Percentiles rank a stretch among this genome's conserved stretches.
Evolutionary conservation across 2,113 vertebrate species (phyloP).

Genomic region (Chaetops frenatus): DNA sequence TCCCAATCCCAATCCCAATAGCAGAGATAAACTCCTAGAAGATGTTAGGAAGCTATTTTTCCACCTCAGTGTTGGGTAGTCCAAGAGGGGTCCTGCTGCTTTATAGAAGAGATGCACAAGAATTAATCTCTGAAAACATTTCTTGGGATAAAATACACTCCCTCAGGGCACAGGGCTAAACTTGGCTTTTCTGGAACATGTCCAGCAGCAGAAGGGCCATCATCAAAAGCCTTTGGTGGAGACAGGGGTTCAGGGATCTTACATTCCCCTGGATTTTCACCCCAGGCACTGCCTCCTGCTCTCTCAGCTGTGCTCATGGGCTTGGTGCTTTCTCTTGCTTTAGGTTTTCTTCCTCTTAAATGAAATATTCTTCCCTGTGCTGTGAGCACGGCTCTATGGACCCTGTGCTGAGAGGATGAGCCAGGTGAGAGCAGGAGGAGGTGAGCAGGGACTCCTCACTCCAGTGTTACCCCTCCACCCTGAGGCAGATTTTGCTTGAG

Average conservation of each 20-base stretch:
- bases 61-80: neutral
- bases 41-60: neutral
- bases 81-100: neutral
- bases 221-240: neutral
- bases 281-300: neutral
- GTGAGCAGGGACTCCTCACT: neutral
- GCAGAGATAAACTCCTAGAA: neutral
- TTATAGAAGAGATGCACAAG: neutral
- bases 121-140: neutral
- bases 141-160: neutral
- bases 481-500: neutral
- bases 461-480: neutral
- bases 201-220: neutral
- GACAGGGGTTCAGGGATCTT: neutral
- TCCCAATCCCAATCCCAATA: neutral
- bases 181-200: neutral
- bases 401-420: neutral
- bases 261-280: neutral
- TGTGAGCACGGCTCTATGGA: rapidly evolving
- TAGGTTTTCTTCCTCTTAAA: neutral
- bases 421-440: neutral
- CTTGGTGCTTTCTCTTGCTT: neutral
- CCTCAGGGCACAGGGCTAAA: neutral
- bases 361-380: neutral
- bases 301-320: rapidly evolving